Conservation (phyloP, 2,113 vertebrate species). For the Lanius ludovicianus region DNA sequence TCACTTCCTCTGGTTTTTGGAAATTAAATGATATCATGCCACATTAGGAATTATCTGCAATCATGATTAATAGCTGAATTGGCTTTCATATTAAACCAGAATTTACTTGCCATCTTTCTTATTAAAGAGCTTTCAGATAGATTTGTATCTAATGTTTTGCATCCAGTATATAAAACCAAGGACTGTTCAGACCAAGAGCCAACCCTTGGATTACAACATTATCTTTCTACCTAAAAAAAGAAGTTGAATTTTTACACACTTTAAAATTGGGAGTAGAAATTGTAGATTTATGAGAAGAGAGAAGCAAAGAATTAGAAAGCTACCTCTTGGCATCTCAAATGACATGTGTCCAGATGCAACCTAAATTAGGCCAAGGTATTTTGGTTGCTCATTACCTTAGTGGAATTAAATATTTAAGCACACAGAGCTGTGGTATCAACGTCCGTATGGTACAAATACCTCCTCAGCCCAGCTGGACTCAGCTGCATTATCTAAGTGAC, state of each 20-base stretch:
- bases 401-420: slow-evolving; percentile 1
- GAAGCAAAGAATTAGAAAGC: not conserved
- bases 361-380: slow-evolving; percentile 37
- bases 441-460: not conserved
- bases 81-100: slow-evolving; percentile 65
- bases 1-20: slow-evolving; percentile 40
- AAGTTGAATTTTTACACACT: not conserved
- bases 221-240: not conserved
- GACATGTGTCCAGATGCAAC: not conserved
- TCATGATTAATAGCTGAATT: slow-evolving; percentile 67
- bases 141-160: slow-evolving; percentile 47
- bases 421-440: not conserved
- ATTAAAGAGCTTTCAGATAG: slow-evolving; percentile 48
- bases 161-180: not conserved
- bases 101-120: slow-evolving; percentile 62
- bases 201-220: not conserved
- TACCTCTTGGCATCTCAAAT: not conserved
- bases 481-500: not conserved
- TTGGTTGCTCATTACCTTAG: not conserved
- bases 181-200: not conserved
- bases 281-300: not conserved
- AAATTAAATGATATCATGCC: slow-evolving; percentile 59
- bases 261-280: not conserved
- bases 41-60: slow-evolving; percentile 61
- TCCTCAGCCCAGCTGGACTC: not conserved